Conservation (phyloP, 2,888 invertebrate species). For the Stegana nigrithorax region DNA sequence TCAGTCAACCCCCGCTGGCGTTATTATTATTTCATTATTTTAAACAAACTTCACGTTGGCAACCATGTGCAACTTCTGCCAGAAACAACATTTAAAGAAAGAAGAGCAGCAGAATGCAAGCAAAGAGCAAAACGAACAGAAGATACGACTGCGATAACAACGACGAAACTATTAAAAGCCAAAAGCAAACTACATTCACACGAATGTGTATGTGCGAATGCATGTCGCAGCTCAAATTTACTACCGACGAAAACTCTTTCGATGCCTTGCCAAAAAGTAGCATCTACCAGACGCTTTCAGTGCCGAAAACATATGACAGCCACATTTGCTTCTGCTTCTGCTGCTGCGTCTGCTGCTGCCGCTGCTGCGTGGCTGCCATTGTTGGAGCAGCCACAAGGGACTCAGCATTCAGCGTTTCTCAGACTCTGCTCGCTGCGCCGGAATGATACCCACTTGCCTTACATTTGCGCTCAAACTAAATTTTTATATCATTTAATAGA, state of each 20-base stretch:
- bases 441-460: not conserved
- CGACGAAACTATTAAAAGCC: not conserved
- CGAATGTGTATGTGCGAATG: not conserved
- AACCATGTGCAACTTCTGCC: no score
- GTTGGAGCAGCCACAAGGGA: not conserved
- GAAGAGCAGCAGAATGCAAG: not conserved
- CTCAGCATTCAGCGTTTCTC: not conserved
- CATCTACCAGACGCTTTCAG: not conserved
- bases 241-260: not conserved
- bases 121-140: not conserved
- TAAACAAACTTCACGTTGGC: not conserved
- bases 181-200: not conserved
- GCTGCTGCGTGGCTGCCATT: no score
- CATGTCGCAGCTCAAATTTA: no score
- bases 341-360: not conserved
- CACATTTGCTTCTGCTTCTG: no score
- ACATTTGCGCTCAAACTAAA: not conserved
- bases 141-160: no score
- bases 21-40: constrained; percentile 1
- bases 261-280: not conserved
- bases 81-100: no score
- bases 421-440: not conserved
- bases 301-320: constrained; percentile 1
- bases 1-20: not conserved
- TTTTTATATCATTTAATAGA: constrained; percentile 11